Conservation (phyloP, 2,888 invertebrate genomes). For the Sceliomorpha sp. region DNA sequence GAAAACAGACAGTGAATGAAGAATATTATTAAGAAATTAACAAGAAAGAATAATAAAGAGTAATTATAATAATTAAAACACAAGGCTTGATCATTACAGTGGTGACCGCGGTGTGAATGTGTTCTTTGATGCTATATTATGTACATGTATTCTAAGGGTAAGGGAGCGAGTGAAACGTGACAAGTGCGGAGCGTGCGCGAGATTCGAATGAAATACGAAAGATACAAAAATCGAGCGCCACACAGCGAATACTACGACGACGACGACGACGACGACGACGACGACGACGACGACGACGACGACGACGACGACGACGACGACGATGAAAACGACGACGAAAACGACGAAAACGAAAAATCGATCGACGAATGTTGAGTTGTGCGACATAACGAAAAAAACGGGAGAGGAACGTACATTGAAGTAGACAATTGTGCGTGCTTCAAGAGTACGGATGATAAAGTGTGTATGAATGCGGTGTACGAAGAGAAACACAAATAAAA, state of each 20-base stretch:
- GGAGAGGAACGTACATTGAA: conserved; percentile 22
- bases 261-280: conserved; percentile 26
- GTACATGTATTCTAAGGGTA: conserved; percentile 54
- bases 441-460: conserved; percentile 21
- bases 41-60: conserved; percentile 74
- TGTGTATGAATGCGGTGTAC: conserved; percentile 23
- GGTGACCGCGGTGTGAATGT: conserved; percentile 60
- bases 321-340: no score
- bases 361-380: conserved; percentile 66
- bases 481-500: conserved; percentile 25
- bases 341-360: conserved; percentile 27
- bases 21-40: conserved; percentile 79
- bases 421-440: conserved; percentile 34
- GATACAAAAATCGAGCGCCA: conserved; percentile 58
- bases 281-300: conserved; percentile 45
- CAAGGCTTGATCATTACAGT: conserved; percentile 81
- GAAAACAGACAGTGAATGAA: conserved; percentile 79
- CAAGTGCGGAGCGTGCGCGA: conserved; percentile 37
- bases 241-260: conserved; percentile 37
- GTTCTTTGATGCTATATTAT: conserved; percentile 52
- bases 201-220: conserved; percentile 46
- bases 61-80: conserved; percentile 68
- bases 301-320: conserved; percentile 7
- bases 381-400: conserved; percentile 42
- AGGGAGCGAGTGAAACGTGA: conserved; percentile 55